A percentile compares a stretch with the other conserved stretches of the same genome.
Evolutionary conservation across 92 coral and sea anemone species (phyloP).

Genomic region (Anthopleura xanthogrammica): DNA sequence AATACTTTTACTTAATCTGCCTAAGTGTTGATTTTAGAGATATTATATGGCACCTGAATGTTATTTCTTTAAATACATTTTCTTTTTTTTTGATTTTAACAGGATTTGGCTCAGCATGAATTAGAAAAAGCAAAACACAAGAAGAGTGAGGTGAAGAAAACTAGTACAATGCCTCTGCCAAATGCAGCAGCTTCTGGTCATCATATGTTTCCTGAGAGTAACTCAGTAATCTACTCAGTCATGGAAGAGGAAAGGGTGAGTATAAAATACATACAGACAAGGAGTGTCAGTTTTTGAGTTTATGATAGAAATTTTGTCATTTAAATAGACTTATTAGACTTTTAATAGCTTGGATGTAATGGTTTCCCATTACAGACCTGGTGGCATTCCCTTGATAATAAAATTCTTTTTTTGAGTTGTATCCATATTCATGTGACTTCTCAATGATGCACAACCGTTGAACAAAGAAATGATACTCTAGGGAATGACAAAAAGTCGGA

Average conservation of each 20-base stretch:
- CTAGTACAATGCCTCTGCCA: conserved; percentile 43
- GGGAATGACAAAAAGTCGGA: too few species aligned
- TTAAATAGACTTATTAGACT: neutral
- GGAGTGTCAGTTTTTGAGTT: neutral
- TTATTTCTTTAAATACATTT: too few species aligned
- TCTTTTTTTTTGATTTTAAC: neutral
- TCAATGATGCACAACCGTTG: too few species aligned
- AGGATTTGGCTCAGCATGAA: conserved; percentile 34
- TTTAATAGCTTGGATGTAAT: too few species aligned
- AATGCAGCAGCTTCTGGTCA: conserved; percentile 20
- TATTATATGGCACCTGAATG: neutral
- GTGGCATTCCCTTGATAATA: too few species aligned
- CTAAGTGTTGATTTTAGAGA: too few species aligned
- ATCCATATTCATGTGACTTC: too few species aligned
- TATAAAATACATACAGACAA: neutral
- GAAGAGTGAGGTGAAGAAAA: neutral
- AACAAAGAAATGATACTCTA: too few species aligned
- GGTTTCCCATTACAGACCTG: neutral
- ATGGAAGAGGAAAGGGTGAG: conserved; percentile 81
- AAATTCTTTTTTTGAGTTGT: too few species aligned
- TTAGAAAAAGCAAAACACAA: conserved; percentile 19
- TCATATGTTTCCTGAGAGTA: conserved; percentile 61
- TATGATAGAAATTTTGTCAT: neutral
- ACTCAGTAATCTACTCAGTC: conserved; percentile 66
- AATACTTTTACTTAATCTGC: too few species aligned